Percentiles rank a stretch among this genome's conserved stretches.
Conservation (phyloP, 2,888 invertebrate genomes). For the Tubulanus polymorphus region DNA sequence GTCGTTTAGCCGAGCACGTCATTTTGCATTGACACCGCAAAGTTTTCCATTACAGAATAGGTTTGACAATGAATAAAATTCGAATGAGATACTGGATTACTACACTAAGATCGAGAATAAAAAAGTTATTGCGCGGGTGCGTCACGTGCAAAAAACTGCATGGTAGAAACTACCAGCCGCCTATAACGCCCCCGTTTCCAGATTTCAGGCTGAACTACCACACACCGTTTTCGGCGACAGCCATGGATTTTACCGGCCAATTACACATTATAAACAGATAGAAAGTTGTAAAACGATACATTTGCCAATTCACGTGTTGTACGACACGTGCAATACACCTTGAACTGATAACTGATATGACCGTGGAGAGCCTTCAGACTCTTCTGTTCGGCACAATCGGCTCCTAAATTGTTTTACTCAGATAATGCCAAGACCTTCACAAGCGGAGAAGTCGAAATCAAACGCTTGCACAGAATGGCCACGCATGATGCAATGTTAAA, state of each 20-base stretch:
- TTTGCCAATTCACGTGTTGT: conserved; percentile 3
- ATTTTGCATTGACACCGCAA: neutral
- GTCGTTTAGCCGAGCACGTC: neutral
- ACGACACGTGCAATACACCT: conserved; percentile 3
- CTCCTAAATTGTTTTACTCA: neutral
- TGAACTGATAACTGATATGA: neutral
- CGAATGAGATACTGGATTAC: conserved; percentile 1
- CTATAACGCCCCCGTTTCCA: neutral
- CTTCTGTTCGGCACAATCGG: neutral
- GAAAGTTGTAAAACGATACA: neutral
- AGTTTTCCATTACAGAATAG: neutral
- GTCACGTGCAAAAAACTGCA: neutral
- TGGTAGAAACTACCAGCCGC: conserved; percentile 1
- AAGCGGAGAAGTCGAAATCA: neutral
- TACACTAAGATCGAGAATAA: neutral
- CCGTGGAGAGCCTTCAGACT: neutral
- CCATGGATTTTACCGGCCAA: conserved; percentile 2
- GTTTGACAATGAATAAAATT: neutral
- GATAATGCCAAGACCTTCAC: conserved; percentile 8
- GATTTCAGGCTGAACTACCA: neutral
- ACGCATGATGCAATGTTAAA: neutral
- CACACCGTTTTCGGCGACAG: neutral
- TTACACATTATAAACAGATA: neutral
- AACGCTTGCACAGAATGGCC: neutral
- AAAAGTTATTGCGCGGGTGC: neutral